These are phyloP conservation scores for Passerculus sandwichensis DNA, from an alignment of 2,797 vertebrate genomes.

Conservation along the genomic window DNA sequence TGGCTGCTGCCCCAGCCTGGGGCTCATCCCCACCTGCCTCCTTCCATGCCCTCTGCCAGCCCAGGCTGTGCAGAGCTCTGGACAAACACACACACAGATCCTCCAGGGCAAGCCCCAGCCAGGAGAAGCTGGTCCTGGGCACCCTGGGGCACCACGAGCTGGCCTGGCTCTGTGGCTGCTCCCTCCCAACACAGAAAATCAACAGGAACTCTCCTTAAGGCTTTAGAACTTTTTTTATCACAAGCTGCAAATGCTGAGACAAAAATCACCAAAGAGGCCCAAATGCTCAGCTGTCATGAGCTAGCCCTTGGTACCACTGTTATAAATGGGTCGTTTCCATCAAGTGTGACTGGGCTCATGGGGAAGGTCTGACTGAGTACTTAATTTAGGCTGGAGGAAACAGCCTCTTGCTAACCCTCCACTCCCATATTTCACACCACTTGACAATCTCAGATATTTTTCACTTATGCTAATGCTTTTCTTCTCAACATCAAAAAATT, in stretches of 20 bases:
- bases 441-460: constrained; percentile 11
- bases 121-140: not conserved
- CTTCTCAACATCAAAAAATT: not conserved
- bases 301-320: not conserved
- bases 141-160: accelerated
- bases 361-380: not conserved
- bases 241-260: not conserved
- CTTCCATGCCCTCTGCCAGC: not conserved
- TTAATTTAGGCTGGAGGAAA: constrained; percentile 19
- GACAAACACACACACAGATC: no score
- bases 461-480: not conserved
- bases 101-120: not conserved
- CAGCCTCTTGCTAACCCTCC: not conserved
- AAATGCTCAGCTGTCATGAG: not conserved
- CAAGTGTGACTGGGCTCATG: not conserved
- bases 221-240: not conserved
- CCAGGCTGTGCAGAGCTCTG: not conserved
- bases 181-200: not conserved
- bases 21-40: not conserved
- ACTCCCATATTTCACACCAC: constrained; percentile 10
- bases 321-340: not conserved
- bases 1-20: not conserved
- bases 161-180: not conserved
- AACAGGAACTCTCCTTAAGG: not conserved
- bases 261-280: not conserved